Evolutionary conservation across 2,113 vertebrate genomes (phyloP).

Genomic region (Dicerorhinus sumatrensis): DNA sequence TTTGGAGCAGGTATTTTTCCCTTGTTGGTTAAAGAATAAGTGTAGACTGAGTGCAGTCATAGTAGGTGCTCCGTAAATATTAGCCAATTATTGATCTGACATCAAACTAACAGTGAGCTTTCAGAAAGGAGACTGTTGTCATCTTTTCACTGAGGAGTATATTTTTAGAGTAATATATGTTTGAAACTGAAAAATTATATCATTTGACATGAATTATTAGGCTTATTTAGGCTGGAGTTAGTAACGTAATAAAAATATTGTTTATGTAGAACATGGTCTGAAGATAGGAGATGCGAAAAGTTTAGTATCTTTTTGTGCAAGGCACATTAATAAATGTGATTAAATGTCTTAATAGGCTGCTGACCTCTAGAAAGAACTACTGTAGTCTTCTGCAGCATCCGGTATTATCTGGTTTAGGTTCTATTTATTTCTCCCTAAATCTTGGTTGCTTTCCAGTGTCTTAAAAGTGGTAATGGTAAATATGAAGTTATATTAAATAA

Average conservation of each 20-base stretch:
- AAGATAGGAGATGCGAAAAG: constrained; percentile 38
- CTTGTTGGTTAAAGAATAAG: constrained; percentile 1
- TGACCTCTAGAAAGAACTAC: background rate
- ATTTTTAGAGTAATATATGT: constrained; percentile 64
- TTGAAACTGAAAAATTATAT: constrained; percentile 47
- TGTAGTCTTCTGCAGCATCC: background rate
- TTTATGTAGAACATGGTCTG: constrained; percentile 42
- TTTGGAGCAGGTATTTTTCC: constrained; percentile 37
- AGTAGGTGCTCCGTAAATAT: constrained; percentile 14
- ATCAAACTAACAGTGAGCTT: background rate
- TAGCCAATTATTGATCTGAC: background rate
- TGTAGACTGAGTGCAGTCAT: background rate
- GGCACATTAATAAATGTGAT: constrained; percentile 30
- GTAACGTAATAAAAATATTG: constrained; percentile 17
- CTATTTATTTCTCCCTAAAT: constrained; percentile 39
- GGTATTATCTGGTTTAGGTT: background rate
- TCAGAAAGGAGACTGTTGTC: background rate
- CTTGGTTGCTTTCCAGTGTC: constrained; percentile 13
- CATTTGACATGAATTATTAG: constrained; percentile 54
- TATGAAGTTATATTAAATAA: background rate
- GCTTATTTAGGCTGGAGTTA: constrained; percentile 31
- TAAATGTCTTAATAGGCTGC: constrained; percentile 31
- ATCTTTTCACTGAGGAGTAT: constrained; percentile 48
- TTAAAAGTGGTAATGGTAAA: constrained; percentile 23
- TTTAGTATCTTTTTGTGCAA: constrained; percentile 2